These are phyloP conservation scores for Dryadula phaetusa DNA, from an alignment of 2,888 invertebrate genomes.

Conservation along the genomic window DNA sequence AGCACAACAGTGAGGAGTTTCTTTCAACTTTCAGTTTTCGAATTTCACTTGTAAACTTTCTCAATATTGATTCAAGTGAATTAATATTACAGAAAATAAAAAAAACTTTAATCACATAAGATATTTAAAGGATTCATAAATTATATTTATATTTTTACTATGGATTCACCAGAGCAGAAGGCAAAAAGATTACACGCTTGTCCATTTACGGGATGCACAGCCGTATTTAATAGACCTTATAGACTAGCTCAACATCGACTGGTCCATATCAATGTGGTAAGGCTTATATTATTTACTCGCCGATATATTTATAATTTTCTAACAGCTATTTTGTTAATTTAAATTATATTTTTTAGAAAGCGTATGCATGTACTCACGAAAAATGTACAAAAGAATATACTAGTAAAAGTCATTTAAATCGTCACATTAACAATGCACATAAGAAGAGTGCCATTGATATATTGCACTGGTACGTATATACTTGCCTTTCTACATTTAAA, in stretches of 20 bases:
- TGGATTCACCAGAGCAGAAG: slow-evolving; percentile 12
- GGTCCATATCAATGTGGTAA: slow-evolving; percentile 84
- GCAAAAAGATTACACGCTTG: slow-evolving; percentile 57
- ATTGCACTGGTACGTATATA: slow-evolving; percentile 61
- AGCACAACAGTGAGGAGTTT: neutral
- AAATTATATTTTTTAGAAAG: slow-evolving; percentile 72
- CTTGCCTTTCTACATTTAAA: slow-evolving; percentile 3
- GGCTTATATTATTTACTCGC: slow-evolving; percentile 46
- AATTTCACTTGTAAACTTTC: neutral
- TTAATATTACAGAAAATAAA: too few species aligned
- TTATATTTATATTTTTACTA: neutral
- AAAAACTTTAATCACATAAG: too few species aligned
- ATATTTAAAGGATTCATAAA: neutral
- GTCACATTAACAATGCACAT: slow-evolving; percentile 81
- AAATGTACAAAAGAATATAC: slow-evolving; percentile 86
- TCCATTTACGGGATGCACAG: slow-evolving; percentile 71
- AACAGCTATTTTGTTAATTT: neutral
- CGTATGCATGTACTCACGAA: slow-evolving; percentile 82
- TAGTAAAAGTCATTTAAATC: slow-evolving; percentile 85
- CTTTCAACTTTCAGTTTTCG: neutral
- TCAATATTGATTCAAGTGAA: too few species aligned
- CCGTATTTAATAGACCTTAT: slow-evolving; percentile 79
- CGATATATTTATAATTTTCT: neutral
- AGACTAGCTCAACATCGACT: slow-evolving; percentile 83
- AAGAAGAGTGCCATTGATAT: slow-evolving; percentile 60